Conservation (phyloP, 2,113 vertebrate species). For the Leptobrachium ailaonicum region DNA sequence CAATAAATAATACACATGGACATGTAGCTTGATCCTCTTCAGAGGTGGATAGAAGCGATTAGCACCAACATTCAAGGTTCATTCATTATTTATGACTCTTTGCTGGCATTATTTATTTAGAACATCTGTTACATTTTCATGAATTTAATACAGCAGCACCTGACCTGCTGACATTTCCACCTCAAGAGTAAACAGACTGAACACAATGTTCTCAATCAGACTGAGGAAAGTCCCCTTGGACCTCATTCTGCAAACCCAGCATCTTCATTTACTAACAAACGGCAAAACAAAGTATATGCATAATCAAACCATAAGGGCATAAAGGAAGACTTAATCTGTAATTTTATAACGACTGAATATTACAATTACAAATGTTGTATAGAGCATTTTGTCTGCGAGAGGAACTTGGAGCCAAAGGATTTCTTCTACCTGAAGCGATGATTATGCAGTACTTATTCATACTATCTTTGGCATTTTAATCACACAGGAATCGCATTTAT, state of each 20-base stretch:
- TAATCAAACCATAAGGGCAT: conserved; percentile 30
- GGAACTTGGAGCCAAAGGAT: too few species aligned
- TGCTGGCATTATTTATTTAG: conserved; percentile 44
- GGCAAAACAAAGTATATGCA: conserved; percentile 17
- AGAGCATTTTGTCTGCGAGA: too few species aligned
- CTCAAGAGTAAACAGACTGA: conserved; percentile 34
- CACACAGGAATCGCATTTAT: too few species aligned
- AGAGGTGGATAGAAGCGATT: conserved; percentile 18
- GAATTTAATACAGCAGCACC: conserved; percentile 37
- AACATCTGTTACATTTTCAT: conserved; percentile 46
- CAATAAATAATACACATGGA: conserved; percentile 16
- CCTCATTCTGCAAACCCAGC: conserved; percentile 19
- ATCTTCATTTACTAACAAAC: conserved; percentile 23
- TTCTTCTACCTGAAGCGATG: too few species aligned
- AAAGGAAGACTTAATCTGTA: background rate
- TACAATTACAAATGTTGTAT: background rate
- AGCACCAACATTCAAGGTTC: conserved; percentile 37
- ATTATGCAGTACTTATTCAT: too few species aligned
- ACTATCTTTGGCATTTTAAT: too few species aligned
- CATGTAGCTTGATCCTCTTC: conserved; percentile 16
- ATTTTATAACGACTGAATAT: background rate
- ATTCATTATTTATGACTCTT: conserved; percentile 41
- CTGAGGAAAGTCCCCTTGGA: conserved; percentile 28
- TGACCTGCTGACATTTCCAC: conserved; percentile 32
- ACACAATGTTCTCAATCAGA: conserved; percentile 42